phyloP scores from a whole-genome alignment of 2,888 invertebrate species.

The Drosophila anomelani region DNA sequence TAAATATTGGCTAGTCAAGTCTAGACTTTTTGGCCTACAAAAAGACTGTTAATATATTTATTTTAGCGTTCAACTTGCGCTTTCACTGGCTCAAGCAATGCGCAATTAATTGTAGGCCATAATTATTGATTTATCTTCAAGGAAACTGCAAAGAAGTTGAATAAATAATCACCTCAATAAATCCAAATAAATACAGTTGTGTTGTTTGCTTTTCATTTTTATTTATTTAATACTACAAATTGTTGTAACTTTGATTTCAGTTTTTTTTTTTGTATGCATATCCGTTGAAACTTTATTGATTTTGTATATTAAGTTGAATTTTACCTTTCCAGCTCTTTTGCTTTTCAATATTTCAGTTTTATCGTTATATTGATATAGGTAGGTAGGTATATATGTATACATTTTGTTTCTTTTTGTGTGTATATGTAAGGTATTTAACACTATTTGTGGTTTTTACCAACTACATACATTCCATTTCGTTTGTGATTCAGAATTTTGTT shows the following conservation, averaged over 20 bases:
- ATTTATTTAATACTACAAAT: slow-evolving; percentile 53
- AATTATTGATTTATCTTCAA: background rate
- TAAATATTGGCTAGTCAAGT: slow-evolving; percentile 15
- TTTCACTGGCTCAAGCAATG: background rate
- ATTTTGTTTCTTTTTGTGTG: slow-evolving; percentile 17
- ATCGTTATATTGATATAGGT: slow-evolving; percentile 41
- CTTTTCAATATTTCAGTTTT: slow-evolving; percentile 16
- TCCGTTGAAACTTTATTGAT: slow-evolving; percentile 28
- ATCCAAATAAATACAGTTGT: background rate
- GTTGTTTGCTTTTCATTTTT: slow-evolving; percentile 35
- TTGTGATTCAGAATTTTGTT: slow-evolving; percentile 32
- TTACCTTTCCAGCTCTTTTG: background rate
- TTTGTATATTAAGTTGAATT: slow-evolving; percentile 22
- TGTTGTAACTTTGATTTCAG: slow-evolving; percentile 48
- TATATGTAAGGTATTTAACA: slow-evolving; percentile 26
- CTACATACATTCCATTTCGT: slow-evolving; percentile 36
- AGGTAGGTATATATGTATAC: slow-evolving; percentile 23
- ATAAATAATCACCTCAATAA: background rate
- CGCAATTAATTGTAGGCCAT: slow-evolving; percentile 5
- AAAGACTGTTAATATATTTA: background rate
- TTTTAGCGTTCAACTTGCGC: slow-evolving; percentile 24
- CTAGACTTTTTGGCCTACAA: slow-evolving; percentile 30
- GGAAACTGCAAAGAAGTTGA: background rate
- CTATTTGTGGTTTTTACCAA: slow-evolving; percentile 27
- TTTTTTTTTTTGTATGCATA: slow-evolving; percentile 36